Percentiles rank a stretch among this genome's conserved stretches.
phyloP scores from a whole-genome alignment of 1,140 invertebrate species.

The Lepidurus packardi region DNA sequence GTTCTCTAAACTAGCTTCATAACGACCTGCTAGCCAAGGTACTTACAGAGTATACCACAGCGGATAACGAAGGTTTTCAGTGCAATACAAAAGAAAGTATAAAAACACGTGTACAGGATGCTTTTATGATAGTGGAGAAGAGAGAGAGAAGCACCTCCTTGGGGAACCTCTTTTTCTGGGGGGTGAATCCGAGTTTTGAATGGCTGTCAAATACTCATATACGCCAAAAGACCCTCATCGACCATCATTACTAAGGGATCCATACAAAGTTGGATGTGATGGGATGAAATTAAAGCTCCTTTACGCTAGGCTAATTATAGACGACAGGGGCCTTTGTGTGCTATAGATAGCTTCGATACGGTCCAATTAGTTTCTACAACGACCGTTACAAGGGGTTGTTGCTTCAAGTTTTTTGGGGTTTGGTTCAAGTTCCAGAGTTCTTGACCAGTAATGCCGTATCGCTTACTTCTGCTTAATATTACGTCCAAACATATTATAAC shows the following conservation, averaged over 20 bases:
- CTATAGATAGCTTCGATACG: neutral
- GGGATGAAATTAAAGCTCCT: conserved; percentile 21
- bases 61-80: neutral
- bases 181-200: neutral
- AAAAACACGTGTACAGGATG: neutral
- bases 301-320: conserved; percentile 11
- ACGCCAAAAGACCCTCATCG: neutral
- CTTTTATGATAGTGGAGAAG: neutral
- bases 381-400: neutral
- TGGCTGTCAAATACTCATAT: conserved; percentile 4
- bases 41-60: neutral
- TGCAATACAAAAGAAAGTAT: neutral
- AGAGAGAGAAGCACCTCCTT: neutral
- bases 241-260: neutral
- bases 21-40: neutral
- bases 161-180: neutral
- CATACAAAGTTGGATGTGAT: neutral
- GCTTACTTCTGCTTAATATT: neutral
- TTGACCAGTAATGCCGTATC: too few species aligned
- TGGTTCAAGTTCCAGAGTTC: too few species aligned
- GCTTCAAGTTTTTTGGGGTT: neutral
- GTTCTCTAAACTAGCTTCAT: neutral
- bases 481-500: neutral
- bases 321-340: neutral
- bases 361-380: conserved; percentile 11